Evolutionary conservation across 2,113 vertebrate species (phyloP).

Genomic region (Pterophyllum scalare): DNA sequence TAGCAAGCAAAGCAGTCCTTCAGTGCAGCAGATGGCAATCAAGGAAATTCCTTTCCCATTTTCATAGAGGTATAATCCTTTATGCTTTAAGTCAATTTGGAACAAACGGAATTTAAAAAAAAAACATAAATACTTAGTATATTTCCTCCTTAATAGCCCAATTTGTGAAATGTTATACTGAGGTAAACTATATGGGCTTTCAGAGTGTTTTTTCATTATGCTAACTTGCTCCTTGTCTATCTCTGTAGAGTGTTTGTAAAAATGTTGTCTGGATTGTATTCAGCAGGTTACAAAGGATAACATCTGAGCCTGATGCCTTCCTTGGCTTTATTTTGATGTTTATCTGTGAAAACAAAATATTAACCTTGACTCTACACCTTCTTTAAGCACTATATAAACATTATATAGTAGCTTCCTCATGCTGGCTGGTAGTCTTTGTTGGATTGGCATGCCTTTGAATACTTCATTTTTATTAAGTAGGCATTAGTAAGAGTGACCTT

Average conservation of each 20-base stretch:
- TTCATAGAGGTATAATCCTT: conserved; percentile 3
- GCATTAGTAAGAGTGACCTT: conserved; percentile 70
- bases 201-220: background rate
- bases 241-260: background rate
- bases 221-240: background rate
- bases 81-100: conserved; percentile 4
- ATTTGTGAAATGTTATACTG: conserved; percentile 6
- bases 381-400: background rate
- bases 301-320: background rate
- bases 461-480: conserved; percentile 65
- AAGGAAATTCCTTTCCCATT: conserved; percentile 3
- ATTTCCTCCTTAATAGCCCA: background rate
- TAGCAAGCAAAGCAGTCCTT: background rate
- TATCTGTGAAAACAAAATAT: background rate
- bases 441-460: conserved; percentile 45
- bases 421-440: conserved; percentile 13
- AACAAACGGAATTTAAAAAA: background rate
- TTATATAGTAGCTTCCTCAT: conserved; percentile 15
- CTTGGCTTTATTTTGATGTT: background rate
- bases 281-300: too few species aligned
- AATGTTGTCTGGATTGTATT: background rate
- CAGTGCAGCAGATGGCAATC: background rate
- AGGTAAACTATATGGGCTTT: background rate
- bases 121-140: background rate
- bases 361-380: background rate